Conservation (phyloP, 2,113 vertebrate genomes). For the Misgurnus anguillicaudatus region DNA sequence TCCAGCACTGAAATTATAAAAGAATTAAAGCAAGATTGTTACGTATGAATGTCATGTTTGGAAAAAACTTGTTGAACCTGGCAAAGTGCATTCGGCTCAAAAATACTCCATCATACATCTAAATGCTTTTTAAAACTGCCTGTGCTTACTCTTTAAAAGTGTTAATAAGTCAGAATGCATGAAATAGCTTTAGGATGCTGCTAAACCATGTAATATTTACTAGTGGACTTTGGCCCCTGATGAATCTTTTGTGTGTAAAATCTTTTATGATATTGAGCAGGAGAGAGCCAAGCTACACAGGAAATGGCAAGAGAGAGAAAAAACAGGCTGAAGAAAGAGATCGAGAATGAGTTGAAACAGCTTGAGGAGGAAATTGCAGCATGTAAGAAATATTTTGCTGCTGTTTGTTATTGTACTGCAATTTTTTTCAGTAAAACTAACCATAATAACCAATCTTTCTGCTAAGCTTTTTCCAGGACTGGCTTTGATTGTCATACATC, state of each 20-base stretch:
- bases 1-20: too few species aligned
- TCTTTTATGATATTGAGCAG: slow-evolving; percentile 58
- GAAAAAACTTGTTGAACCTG: too few species aligned
- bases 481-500: slow-evolving; percentile 87
- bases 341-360: slow-evolving; percentile 82
- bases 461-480: slow-evolving; percentile 78
- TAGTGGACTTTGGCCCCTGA: too few species aligned
- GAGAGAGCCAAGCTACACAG: slow-evolving; percentile 57
- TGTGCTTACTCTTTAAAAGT: too few species aligned
- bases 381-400: slow-evolving; percentile 68
- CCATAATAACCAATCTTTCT: slow-evolving; percentile 7
- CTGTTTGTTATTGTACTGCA: background rate
- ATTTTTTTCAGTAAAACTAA: background rate
- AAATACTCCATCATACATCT: too few species aligned
- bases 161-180: too few species aligned
- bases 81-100: too few species aligned
- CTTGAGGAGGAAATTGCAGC: slow-evolving; percentile 88
- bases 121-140: too few species aligned
- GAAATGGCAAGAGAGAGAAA: slow-evolving; percentile 74
- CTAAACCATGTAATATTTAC: too few species aligned
- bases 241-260: background rate
- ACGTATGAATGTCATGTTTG: too few species aligned
- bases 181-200: too few species aligned
- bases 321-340: slow-evolving; percentile 80
- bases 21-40: too few species aligned